phyloP scores from a whole-genome alignment of 1,140 invertebrate genomes.

The Leucophenga varia region DNA sequence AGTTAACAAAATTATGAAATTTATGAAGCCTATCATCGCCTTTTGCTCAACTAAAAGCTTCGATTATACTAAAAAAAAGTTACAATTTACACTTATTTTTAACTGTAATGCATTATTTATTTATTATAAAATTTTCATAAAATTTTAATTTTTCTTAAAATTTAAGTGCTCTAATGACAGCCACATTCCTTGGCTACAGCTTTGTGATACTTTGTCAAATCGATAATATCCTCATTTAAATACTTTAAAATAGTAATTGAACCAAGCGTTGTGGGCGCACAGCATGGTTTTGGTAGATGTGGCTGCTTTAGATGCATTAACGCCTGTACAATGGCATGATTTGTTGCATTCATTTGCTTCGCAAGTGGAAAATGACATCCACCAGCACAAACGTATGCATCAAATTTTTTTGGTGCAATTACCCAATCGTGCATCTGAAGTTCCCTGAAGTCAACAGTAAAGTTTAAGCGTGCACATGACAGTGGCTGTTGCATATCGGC shows the following conservation, averaged over 20 bases:
- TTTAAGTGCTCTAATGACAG: too few relatives aligned
- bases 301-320: constrained; percentile 51
- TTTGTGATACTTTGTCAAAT: constrained; percentile 48
- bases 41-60: too few relatives aligned
- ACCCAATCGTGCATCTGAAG: constrained; percentile 51
- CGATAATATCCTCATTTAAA: constrained; percentile 48
- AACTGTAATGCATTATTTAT: too few relatives aligned
- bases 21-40: too few relatives aligned
- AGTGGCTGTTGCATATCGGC: constrained; percentile 37
- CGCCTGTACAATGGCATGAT: constrained; percentile 53
- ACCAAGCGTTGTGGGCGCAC: constrained; percentile 43
- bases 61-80: too few relatives aligned
- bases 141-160: too few relatives aligned
- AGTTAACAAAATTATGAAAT: too few relatives aligned
- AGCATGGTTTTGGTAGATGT: constrained; percentile 48
- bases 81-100: too few relatives aligned
- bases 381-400: constrained; percentile 50
- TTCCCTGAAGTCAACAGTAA: constrained; percentile 49
- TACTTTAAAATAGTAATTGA: constrained; percentile 49
- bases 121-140: too few relatives aligned
- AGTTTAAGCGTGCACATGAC: constrained; percentile 45
- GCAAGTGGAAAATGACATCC: constrained; percentile 52
- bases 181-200: constrained; percentile 49
- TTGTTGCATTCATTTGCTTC: constrained; percentile 54
- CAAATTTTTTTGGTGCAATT: constrained; percentile 54